phyloP scores from a whole-genome alignment of 2,888 invertebrate species.

The Sabatieria punctata region DNA sequence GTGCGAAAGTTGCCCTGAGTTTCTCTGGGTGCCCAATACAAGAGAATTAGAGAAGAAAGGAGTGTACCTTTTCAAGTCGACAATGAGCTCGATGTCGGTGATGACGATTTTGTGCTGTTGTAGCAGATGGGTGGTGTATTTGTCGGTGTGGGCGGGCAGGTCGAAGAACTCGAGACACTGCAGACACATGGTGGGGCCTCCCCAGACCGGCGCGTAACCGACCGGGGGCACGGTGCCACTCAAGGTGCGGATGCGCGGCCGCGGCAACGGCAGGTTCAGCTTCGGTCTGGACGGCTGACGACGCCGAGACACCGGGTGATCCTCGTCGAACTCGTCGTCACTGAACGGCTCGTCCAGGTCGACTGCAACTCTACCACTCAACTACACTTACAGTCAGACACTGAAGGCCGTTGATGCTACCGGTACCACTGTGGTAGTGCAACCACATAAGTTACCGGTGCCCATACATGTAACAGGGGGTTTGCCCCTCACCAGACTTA shows the following conservation, averaged over 20 bases:
- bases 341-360: constrained; percentile 30
- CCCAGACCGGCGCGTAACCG: constrained; percentile 27
- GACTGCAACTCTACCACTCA: too few species aligned
- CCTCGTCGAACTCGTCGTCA: constrained; percentile 25
- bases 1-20: too few species aligned
- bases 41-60: too few species aligned
- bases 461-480: too few species aligned
- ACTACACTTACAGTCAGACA: too few species aligned
- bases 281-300: constrained; percentile 16
- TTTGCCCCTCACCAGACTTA: too few species aligned
- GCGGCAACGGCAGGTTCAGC: constrained; percentile 5
- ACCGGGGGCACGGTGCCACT: constrained; percentile 23
- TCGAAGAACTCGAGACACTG: constrained; percentile 30
- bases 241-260: constrained; percentile 18
- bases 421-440: too few species aligned
- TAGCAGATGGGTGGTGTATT: constrained; percentile 24
- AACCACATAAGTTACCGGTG: too few species aligned
- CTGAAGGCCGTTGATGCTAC: too few species aligned
- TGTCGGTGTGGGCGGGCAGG: constrained; percentile 22
- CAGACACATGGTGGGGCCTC: constrained; percentile 31
- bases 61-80: constrained; percentile 30
- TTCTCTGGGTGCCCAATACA: too few species aligned
- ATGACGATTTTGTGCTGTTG: constrained; percentile 28
- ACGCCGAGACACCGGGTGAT: constrained; percentile 14
- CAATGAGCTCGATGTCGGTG: constrained; percentile 26